Conservation (phyloP, 1,140 invertebrate genomes). For the Ceratoteleas bidentatus region DNA sequence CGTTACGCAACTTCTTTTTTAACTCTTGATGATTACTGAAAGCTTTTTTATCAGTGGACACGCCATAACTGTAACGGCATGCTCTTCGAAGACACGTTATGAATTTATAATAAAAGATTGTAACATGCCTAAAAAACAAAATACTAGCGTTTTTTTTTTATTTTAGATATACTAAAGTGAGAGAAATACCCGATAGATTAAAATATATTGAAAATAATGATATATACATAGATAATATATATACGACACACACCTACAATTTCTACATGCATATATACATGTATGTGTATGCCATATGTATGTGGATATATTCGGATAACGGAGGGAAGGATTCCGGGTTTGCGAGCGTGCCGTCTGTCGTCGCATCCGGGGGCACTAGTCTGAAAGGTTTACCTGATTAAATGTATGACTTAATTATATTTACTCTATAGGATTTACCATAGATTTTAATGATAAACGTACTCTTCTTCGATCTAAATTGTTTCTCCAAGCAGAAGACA, state of each 20-base stretch:
- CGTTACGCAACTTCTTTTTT: slow-evolving; percentile 15
- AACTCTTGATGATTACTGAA: slow-evolving; percentile 29
- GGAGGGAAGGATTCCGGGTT: slow-evolving; percentile 60
- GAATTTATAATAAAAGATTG: slow-evolving; percentile 42
- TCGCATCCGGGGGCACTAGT: slow-evolving; percentile 74
- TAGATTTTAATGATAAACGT: slow-evolving; percentile 78
- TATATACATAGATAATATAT: slow-evolving; percentile 30
- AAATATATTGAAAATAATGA: slow-evolving; percentile 31
- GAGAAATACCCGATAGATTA: slow-evolving; percentile 36
- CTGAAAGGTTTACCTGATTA: slow-evolving; percentile 82
- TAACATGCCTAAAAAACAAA: slow-evolving; percentile 46
- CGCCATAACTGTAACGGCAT: slow-evolving; percentile 30
- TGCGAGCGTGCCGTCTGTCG: slow-evolving; percentile 33
- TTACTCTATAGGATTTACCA: slow-evolving; percentile 81
- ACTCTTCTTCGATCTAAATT: slow-evolving; percentile 77
- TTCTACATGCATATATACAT: no score
- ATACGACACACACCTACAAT: no score
- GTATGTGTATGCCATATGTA: slow-evolving; percentile 28
- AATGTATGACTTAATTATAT: slow-evolving; percentile 82
- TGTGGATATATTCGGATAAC: no score
- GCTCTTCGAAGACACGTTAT: slow-evolving; percentile 29
- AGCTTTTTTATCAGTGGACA: no score
- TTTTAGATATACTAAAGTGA: slow-evolving; percentile 55
- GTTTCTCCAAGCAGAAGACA: slow-evolving; percentile 64
- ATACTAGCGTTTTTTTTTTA: no score